These are phyloP conservation scores for Meles meles DNA, from an alignment of 2,113 vertebrate genomes.

Conservation along the genomic window DNA sequence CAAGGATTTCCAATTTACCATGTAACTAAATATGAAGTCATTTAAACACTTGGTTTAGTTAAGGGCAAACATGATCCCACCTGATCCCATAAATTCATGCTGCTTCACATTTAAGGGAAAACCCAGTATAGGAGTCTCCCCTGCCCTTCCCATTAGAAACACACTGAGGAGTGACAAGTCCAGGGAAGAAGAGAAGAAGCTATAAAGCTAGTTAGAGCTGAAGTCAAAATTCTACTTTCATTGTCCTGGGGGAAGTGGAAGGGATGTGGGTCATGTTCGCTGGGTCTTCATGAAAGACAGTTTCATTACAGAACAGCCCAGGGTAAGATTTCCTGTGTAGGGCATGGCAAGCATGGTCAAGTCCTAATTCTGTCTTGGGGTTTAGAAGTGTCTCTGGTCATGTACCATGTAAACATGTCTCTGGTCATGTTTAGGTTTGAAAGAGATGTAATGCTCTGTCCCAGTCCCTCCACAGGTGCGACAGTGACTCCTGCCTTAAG, in stretches of 20 bases:
- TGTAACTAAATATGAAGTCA: slow-evolving; percentile 11
- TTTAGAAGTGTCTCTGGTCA: slow-evolving; percentile 6
- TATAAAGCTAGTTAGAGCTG: background rate
- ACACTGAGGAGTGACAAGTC: background rate
- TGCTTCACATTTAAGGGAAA: slow-evolving; percentile 8
- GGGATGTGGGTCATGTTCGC: background rate
- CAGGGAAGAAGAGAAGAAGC: background rate
- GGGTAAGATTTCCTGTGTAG: background rate
- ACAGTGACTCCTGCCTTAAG: background rate
- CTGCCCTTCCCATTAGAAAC: background rate
- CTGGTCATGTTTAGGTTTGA: background rate
- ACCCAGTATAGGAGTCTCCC: background rate
- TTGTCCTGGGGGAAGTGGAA: background rate
- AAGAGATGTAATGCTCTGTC: background rate
- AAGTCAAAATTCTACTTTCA: slow-evolving; percentile 5
- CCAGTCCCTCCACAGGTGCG: background rate
- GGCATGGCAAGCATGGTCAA: background rate
- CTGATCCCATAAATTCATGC: background rate
- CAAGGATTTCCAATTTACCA: slow-evolving; percentile 31
- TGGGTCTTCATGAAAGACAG: background rate
- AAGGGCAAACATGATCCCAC: slow-evolving; percentile 4
- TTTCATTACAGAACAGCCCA: background rate
- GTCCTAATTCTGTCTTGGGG: background rate
- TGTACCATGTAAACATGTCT: background rate
- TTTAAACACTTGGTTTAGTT: background rate